Conservation (phyloP, 2,888 invertebrate genomes). For the Eutolmus rufibarbis region DNA sequence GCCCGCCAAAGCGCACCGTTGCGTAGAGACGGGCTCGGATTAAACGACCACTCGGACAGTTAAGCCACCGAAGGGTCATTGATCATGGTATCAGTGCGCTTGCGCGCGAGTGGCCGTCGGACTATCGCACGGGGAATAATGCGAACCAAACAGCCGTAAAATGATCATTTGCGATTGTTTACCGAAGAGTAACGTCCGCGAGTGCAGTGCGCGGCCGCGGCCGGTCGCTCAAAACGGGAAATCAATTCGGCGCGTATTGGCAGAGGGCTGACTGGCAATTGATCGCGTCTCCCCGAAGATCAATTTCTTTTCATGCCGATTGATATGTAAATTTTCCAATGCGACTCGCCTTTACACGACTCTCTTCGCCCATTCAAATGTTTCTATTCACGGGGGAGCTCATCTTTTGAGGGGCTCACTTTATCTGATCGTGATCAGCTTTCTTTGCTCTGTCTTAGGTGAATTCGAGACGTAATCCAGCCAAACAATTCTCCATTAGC, state of each 20-base stretch:
- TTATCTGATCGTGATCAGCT: neutral
- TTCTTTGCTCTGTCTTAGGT: neutral
- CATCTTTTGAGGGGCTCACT: neutral
- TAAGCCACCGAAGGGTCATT: conserved; percentile 12
- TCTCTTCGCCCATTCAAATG: neutral
- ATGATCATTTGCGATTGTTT: conserved; percentile 16
- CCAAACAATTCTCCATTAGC: neutral
- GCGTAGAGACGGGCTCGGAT: neutral
- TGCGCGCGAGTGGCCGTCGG: neutral
- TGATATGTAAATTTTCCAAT: neutral
- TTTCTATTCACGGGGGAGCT: neutral
- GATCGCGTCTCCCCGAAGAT: neutral
- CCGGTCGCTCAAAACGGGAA: neutral
- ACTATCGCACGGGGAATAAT: neutral
- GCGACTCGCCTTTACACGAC: neutral
- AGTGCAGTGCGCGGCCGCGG: neutral
- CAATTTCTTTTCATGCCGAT: conserved; percentile 16
- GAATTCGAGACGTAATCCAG: neutral
- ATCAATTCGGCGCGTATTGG: neutral
- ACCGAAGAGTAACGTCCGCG: neutral
- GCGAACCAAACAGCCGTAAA: neutral
- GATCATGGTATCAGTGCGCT: neutral
- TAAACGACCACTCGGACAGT: conserved; percentile 7
- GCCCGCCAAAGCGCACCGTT: neutral
- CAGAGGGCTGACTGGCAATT: neutral